phyloP scores from a whole-genome alignment of 2,113 vertebrate species.

The rabbit (Oryctolagus cuniculus) region DNA sequence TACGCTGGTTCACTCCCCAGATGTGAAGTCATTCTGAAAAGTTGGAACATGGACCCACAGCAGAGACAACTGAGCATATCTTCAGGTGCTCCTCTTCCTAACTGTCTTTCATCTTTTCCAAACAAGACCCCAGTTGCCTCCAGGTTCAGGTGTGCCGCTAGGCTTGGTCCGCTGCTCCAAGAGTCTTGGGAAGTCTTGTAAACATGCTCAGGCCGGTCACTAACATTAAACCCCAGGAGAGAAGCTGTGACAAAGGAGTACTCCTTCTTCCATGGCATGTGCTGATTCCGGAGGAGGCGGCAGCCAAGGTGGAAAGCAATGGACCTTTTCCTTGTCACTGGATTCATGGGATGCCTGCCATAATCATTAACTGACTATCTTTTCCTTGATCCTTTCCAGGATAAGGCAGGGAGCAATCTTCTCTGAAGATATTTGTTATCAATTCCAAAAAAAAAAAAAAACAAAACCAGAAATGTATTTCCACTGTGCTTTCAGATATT shows the following conservation, averaged over 20 bases:
- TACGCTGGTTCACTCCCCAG: no score
- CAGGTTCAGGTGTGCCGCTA: not conserved
- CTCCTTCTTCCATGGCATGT: not conserved
- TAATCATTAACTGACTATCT: not conserved
- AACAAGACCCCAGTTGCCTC: not conserved
- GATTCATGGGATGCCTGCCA: not conserved
- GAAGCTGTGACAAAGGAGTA: not conserved
- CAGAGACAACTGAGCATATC: not conserved
- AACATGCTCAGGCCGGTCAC: not conserved
- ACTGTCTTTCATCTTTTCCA: constrained; percentile 31
- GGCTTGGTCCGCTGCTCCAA: not conserved
- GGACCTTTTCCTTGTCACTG: not conserved
- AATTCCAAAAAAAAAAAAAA: not conserved
- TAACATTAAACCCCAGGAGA: not conserved
- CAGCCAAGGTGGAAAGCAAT: not conserved
- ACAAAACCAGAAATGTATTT: no score
- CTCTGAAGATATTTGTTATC: constrained; percentile 16
- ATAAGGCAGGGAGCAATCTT: not conserved
- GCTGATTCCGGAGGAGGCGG: no score
- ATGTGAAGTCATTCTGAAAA: not conserved
- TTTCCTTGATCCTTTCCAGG: not conserved
- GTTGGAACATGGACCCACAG: not conserved
- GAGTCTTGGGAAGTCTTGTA: not conserved
- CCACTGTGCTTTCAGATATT: constrained; percentile 70
- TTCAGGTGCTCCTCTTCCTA: not conserved